phyloP scores from a whole-genome alignment of 2,113 vertebrate species.

The Pangasianodon gigas region DNA sequence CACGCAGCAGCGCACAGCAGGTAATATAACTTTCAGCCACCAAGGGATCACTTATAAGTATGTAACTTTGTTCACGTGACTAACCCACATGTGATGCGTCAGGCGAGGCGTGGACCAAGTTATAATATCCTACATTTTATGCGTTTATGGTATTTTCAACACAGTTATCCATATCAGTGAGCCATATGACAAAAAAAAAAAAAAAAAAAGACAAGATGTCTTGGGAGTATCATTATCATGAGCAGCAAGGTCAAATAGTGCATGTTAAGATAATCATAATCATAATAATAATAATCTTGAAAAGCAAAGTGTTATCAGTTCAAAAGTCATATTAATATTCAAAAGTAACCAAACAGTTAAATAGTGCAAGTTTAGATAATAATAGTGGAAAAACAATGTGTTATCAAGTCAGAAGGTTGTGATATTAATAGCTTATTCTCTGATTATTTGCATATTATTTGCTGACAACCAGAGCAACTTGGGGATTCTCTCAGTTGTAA shows the following conservation, averaged over 20 bases:
- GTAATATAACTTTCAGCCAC: neutral
- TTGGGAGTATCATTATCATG: neutral
- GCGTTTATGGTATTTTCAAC: neutral
- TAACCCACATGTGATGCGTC: neutral
- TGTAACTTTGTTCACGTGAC: conserved; percentile 23
- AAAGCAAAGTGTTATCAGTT: neutral
- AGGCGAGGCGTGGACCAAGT: neutral
- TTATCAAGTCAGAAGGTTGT: neutral
- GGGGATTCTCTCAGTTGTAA: neutral
- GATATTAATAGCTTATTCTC: neutral
- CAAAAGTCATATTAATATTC: neutral
- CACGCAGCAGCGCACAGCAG: neutral
- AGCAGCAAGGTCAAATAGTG: neutral
- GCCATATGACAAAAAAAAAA: neutral
- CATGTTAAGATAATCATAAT: neutral
- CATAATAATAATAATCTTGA: neutral
- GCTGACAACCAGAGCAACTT: neutral
- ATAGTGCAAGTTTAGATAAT: neutral
- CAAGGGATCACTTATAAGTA: neutral
- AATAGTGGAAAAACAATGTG: neutral
- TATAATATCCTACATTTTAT: neutral
- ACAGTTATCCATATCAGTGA: neutral
- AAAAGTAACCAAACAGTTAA: neutral
- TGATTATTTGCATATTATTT: neutral
- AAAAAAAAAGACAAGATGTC: neutral